Evolutionary conservation across 1,140 invertebrate species (phyloP).

Genomic region (Acromyrmex echinatior): DNA sequence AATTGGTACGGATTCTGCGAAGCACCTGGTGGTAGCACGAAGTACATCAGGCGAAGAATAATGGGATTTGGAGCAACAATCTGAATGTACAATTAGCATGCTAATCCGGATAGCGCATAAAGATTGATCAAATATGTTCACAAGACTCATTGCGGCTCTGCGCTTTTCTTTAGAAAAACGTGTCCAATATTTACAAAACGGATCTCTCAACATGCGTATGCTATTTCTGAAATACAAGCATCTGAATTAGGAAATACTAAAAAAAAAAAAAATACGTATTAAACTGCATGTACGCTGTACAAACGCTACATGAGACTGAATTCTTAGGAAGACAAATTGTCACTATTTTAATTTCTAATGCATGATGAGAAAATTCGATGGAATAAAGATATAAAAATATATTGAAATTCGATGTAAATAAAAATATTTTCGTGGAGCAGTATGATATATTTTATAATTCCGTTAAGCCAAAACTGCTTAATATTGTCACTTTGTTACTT

Average conservation of each 20-base stretch:
- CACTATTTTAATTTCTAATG: not conserved
- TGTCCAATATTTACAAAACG: not conserved
- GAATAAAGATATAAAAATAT: not conserved
- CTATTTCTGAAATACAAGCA: not conserved
- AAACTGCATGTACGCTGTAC: not conserved
- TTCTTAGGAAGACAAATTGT: not conserved
- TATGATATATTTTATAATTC: not conserved
- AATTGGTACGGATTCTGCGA: conserved; percentile 4
- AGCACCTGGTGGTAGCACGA: not conserved
- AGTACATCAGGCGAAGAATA: not conserved
- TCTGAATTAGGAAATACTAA: not conserved
- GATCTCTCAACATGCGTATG: not conserved
- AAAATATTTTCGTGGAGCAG: not conserved
- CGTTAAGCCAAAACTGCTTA: not conserved
- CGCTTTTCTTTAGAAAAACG: not conserved
- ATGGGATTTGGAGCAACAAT: not conserved
- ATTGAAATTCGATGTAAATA: not conserved
- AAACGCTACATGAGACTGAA: not conserved
- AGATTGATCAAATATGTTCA: not conserved
- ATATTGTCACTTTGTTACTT: not conserved
- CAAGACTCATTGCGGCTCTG: not conserved
- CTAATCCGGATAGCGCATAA: not conserved
- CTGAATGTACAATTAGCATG: not conserved
- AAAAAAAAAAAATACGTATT: not conserved
- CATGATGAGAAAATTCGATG: not conserved